Evolutionary conservation across 2,797 vertebrate genomes (phyloP), one percentile per base, ranked within the genome.

Genomic region (Hydrophis major): DNA sequence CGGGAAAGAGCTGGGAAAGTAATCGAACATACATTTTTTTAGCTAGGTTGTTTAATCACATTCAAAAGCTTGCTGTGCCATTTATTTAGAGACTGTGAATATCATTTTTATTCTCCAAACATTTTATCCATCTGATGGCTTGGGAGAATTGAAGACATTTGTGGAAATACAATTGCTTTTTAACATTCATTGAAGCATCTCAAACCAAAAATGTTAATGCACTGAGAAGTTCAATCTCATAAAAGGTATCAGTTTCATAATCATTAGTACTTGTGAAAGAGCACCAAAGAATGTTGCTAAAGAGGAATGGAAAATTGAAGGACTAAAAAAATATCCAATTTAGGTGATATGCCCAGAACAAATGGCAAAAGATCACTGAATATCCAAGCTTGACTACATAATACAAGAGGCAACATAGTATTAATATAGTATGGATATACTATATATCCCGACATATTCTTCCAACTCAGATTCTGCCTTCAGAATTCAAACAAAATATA

Each of bases 1-100:
- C 25, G 74, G 28, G 63, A 90, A 94, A 92, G 0, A 63, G 2
- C 18, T 93, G 1, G 6, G 88, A 28, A 13, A 74, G 89, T 93
- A 95, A 92, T 83, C 61, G 1, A 5, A 16, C 63, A 20, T 18
- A 27, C 94, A 83, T 94, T 96, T 94, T 94, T 96, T 93, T 87
- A 86, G 63, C 88, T 94, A 87, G 92, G 28, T 13, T 93, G 13
- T 90, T 94, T 93, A 93, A 93, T 93, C 92, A 91, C 25, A 0
- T 28, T 47, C 16, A 91, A 69, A 95, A 1, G 0, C 25, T 27
- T 27, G 92, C 50, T 92, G 13, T 6, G 28, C 78, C 61, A 53
- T 88, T 61, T 92, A 87, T 89, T 88, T 69, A 90, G 12, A 32
- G 5, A 0, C 74, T 5, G 37, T 61, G 6, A 69, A 59, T 89